These are phyloP conservation scores for Meiosimyza decipiens DNA, from an alignment of 2,888 invertebrate species.

Conservation along the genomic window DNA sequence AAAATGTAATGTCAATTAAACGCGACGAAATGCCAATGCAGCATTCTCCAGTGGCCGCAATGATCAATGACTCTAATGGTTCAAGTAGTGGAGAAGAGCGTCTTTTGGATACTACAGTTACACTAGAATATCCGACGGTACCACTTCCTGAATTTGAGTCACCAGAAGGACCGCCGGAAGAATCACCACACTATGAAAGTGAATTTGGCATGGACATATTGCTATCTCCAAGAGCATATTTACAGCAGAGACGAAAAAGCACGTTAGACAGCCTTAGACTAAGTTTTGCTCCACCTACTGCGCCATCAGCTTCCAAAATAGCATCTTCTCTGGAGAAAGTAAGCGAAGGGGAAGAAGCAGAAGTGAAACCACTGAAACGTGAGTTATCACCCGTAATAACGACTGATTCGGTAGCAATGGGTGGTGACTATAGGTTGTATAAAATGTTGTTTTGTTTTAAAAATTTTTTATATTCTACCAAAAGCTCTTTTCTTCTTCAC, in stretches of 20 bases:
- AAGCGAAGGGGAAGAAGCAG: slow-evolving; percentile 16
- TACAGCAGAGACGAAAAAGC: slow-evolving; percentile 49
- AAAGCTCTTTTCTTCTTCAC: not conserved
- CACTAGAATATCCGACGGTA: slow-evolving; percentile 40
- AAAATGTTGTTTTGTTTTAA: not conserved
- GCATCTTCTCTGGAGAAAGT: slow-evolving; percentile 29
- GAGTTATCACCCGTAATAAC: slow-evolving; percentile 64
- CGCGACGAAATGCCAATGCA: slow-evolving; percentile 59
- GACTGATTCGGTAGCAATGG: slow-evolving; percentile 61
- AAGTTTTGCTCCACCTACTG: slow-evolving; percentile 49
- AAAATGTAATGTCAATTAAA: slow-evolving; percentile 65
- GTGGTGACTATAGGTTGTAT: slow-evolving; percentile 62
- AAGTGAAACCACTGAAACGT: slow-evolving; percentile 41
- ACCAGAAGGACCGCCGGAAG: slow-evolving; percentile 52
- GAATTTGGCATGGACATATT: slow-evolving; percentile 47
- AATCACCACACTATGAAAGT: slow-evolving; percentile 48
- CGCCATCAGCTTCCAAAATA: slow-evolving; percentile 51
- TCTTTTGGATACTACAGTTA: slow-evolving; percentile 42
- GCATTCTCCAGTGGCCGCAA: slow-evolving; percentile 62
- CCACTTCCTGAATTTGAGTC: slow-evolving; percentile 39
- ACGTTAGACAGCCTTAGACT: slow-evolving; percentile 23
- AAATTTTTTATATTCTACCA: not conserved
- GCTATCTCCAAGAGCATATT: slow-evolving; percentile 54
- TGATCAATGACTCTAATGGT: slow-evolving; percentile 64
- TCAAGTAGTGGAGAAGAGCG: slow-evolving; percentile 64